These are phyloP conservation scores for Dasypogon diadema DNA, from an alignment of 2,888 invertebrate genomes.

Conservation along the genomic window DNA sequence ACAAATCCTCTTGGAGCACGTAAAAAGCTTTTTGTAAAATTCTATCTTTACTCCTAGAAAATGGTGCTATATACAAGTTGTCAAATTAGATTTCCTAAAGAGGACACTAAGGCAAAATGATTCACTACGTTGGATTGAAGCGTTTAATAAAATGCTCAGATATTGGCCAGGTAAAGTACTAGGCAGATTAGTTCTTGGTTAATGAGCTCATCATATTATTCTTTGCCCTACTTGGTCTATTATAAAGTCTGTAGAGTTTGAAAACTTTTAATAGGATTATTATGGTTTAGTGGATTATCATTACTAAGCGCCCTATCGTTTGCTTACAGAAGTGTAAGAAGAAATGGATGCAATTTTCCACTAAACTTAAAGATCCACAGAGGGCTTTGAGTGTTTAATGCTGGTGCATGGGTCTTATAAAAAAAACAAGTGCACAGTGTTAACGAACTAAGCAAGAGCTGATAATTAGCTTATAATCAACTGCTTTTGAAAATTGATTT, in stretches of 20 bases:
- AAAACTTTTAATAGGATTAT: conserved; percentile 1
- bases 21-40: not conserved
- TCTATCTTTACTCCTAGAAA: not conserved
- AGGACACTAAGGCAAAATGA: conserved; percentile 1
- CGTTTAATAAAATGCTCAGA: no score
- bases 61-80: conserved; percentile 5
- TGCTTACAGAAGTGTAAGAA: not conserved
- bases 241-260: not conserved
- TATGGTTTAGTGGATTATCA: conserved; percentile 3
- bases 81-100: conserved; percentile 14
- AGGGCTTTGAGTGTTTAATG: not conserved
- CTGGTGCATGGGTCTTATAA: no score
- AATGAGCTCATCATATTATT: not conserved
- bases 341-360: not conserved
- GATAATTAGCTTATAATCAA: no score
- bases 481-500: no score
- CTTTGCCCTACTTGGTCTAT: not conserved
- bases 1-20: not conserved
- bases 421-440: no score
- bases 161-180: no score
- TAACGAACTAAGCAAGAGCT: no score
- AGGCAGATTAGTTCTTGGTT: not conserved
- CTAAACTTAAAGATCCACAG: not conserved
- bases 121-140: not conserved
- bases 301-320: not conserved